Base-by-base conservation (phyloP, 2,113 vertebrate species). In the Synchiropus splendidus region DNA sequence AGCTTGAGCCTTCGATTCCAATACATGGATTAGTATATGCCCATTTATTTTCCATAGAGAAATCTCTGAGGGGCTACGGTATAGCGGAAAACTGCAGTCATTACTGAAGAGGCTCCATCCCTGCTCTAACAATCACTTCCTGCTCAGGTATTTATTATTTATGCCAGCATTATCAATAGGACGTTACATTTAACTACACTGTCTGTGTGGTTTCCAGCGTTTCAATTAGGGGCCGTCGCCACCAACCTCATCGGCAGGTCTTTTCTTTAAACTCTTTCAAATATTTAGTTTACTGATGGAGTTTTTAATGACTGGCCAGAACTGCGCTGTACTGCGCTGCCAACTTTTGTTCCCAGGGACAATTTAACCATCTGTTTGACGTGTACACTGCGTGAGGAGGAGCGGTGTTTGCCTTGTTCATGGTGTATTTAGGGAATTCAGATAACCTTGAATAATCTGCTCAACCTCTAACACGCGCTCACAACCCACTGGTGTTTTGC, bases 361-460 rank as follows among this genome's bases (percentile, higher is more conserved):
- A 50, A 21, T 62, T 50, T 41, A 39, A 58, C 32, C 16, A 41
- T 70, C 54, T 65, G 50, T 62, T 64, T 67, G 44, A 61, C 9
- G 31, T 38, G 49, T 49, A 56, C 39, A 45, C 38, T 50, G 32
- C 49, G 33, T 46, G 37, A 35, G n/a, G 5, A 16, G 16, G 40
- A 30, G 12, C 27, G 33, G 18, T 47, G 39, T 60, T 71, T 74
- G 43, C 45, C 34, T 60, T 58, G 37, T 61, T 62, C 31, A 6
- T 15, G 31, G 39, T 55, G 31, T 54, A 58, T 67, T 70, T 62
- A 62, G 52, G 34, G 33, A 58, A 48, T 52, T 53, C 33, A 46
- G 57, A 67, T 67, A 74, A 58, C 56, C 72, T 70, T 72, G 48
- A 67, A 68, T 57, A 64, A 64, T 59, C 70, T 43, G 52, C 45